Percentiles rank a stretch among this genome's conserved stretches.
Conservation (phyloP, 2,113 vertebrate species). For the Anguilla japonica region DNA sequence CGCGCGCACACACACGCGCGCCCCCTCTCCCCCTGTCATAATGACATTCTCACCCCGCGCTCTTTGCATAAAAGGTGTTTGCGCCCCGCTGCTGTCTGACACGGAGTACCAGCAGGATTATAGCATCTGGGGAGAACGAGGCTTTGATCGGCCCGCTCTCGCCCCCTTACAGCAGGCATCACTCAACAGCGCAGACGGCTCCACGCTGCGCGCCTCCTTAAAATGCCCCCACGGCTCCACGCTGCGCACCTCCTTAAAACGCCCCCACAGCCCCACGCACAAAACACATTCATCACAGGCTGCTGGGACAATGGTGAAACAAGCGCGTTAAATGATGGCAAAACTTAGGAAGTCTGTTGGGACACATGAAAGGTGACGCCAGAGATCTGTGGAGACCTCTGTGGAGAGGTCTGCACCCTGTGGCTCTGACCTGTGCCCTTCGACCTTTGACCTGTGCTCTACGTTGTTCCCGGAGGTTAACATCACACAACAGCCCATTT, state of each 20-base stretch:
- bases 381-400: too few species aligned
- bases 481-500: too few species aligned
- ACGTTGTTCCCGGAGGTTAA: too few species aligned
- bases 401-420: too few species aligned
- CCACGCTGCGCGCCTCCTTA: background rate
- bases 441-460: too few species aligned
- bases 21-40: constrained; percentile 24
- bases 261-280: background rate
- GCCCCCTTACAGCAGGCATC: constrained; percentile 45
- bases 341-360: too few species aligned
- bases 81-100: constrained; percentile 51
- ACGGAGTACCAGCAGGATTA: constrained; percentile 66
- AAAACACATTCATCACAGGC: too few species aligned
- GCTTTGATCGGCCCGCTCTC: constrained; percentile 66
- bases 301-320: too few species aligned
- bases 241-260: background rate
- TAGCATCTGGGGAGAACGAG: constrained; percentile 49
- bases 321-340: too few species aligned
- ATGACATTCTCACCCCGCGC: constrained; percentile 55
- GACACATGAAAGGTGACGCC: too few species aligned
- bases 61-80: constrained; percentile 61
- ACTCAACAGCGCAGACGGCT: constrained; percentile 1
- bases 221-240: background rate
- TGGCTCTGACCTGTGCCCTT: too few species aligned
- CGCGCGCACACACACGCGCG: constrained; percentile 36